These are phyloP conservation scores for Carlito syrichta DNA, from an alignment of 2,113 vertebrate genomes.

Conservation along the genomic window DNA sequence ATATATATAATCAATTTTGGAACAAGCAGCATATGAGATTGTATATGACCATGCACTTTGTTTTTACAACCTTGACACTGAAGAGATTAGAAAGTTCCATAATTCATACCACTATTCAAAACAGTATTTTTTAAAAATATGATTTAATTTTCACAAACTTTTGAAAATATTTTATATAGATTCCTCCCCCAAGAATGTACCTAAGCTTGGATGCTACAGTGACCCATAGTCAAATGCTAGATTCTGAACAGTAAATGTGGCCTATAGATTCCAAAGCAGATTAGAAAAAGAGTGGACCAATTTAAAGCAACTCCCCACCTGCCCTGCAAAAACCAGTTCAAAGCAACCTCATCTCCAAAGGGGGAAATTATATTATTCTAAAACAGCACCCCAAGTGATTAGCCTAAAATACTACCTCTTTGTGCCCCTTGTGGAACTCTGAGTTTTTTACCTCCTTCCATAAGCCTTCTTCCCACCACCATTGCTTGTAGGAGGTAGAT, in stretches of 20 bases:
- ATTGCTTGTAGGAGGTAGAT: not conserved
- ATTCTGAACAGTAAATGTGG: conserved; percentile 1
- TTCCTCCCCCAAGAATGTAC: not conserved
- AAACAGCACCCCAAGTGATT: not conserved
- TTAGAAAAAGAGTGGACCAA: not conserved
- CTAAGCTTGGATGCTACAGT: not conserved
- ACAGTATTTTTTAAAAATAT: conserved; percentile 14
- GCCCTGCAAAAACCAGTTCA: not conserved
- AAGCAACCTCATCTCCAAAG: not conserved
- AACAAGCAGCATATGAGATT: not conserved
- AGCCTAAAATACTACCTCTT: not conserved
- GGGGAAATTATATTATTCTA: not conserved
- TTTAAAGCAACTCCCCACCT: not conserved
- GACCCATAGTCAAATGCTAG: not conserved
- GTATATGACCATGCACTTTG: not conserved
- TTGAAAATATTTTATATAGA: not conserved
- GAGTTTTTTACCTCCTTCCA: not conserved
- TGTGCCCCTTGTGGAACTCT: not conserved
- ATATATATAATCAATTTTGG: not conserved
- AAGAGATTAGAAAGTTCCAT: not conserved
- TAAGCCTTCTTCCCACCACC: not conserved
- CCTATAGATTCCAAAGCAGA: not conserved
- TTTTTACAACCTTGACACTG: not conserved
- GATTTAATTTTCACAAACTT: not conserved
- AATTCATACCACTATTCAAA: not conserved